Conservation (phyloP, 2,797 vertebrate genomes). For the Lepus townsendii region DNA sequence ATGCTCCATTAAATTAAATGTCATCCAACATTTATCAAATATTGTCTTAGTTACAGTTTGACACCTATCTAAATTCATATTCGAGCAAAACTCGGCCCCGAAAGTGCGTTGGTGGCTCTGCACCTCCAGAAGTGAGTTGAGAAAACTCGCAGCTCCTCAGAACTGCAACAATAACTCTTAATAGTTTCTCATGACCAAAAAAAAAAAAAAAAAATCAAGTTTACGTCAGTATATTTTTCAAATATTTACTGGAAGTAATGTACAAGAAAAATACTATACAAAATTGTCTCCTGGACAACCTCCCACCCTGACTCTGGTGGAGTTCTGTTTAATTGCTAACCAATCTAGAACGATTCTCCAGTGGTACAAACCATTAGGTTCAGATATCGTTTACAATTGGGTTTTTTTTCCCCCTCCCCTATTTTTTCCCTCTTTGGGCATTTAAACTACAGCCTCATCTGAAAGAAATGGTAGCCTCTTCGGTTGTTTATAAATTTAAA, state of each 20-base stretch:
- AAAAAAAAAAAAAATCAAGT: slow-evolving; percentile 89
- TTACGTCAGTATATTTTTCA: slow-evolving; percentile 97
- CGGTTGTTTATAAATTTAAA: slow-evolving; percentile 81
- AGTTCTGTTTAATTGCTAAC: slow-evolving; percentile 90
- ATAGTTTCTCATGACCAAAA: slow-evolving; percentile 91
- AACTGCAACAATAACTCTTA: slow-evolving; percentile 93
- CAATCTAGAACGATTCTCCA: slow-evolving; percentile 94
- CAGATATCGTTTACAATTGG: slow-evolving; percentile 87
- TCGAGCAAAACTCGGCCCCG: slow-evolving; percentile 95
- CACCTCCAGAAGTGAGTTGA: slow-evolving; percentile 93
- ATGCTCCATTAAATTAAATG: slow-evolving; percentile 99
- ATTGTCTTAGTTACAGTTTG: slow-evolving; percentile 94
- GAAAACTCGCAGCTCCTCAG: slow-evolving; percentile 93
- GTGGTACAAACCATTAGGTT: slow-evolving; percentile 93
- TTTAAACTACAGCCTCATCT: slow-evolving; percentile 85
- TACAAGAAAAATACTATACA: slow-evolving; percentile 99
- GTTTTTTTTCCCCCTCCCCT: slow-evolving; percentile 42
- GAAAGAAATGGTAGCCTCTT: slow-evolving; percentile 84
- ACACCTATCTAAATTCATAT: slow-evolving; percentile 92
- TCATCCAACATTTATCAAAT: slow-evolving; percentile 96
- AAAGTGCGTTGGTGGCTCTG: slow-evolving; percentile 94
- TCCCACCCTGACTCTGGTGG: slow-evolving; percentile 94
- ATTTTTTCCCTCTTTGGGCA: slow-evolving; percentile 84
- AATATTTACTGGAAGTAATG: slow-evolving; percentile 99
- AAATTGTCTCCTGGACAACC: slow-evolving; percentile 97